phyloP scores from a whole-genome alignment of 2,888 invertebrate species.

The Limnephilus lunatus region DNA sequence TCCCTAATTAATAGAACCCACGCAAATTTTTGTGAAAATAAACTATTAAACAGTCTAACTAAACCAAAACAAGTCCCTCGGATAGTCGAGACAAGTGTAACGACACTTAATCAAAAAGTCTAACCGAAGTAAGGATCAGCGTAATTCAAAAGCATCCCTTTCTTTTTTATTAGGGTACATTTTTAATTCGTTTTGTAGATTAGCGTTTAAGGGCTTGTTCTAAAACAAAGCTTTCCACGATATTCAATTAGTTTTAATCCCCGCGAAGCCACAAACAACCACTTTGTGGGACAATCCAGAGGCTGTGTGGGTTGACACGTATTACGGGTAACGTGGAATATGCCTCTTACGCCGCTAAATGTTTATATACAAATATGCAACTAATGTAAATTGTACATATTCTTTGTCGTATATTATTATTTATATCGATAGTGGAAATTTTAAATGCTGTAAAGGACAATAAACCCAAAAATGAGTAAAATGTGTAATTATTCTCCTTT shows the following conservation, averaged over 20 bases:
- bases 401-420: no score
- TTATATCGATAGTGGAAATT: no score
- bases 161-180: not conserved
- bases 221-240: conserved; percentile 20
- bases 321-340: not conserved
- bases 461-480: no score
- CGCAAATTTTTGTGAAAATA: not conserved
- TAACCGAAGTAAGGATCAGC: not conserved
- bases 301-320: conserved; percentile 8
- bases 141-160: not conserved
- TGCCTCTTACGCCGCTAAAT: not conserved
- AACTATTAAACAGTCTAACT: not conserved
- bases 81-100: not conserved
- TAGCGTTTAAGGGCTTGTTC: not conserved
- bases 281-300: conserved; percentile 28
- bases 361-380: not conserved
- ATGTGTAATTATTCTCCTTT: no score
- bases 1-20: not conserved
- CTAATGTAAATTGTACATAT: not conserved
- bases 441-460: no score
- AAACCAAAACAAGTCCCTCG: not conserved
- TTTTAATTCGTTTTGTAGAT: not conserved
- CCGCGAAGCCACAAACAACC: conserved; percentile 27
- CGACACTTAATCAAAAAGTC: not conserved
- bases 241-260: conserved; percentile 64